Percentiles rank a stretch among this genome's conserved stretches.
These are phyloP conservation scores for Oophaga sylvatica DNA, from an alignment of 2,797 vertebrate species.

Conservation along the genomic window DNA sequence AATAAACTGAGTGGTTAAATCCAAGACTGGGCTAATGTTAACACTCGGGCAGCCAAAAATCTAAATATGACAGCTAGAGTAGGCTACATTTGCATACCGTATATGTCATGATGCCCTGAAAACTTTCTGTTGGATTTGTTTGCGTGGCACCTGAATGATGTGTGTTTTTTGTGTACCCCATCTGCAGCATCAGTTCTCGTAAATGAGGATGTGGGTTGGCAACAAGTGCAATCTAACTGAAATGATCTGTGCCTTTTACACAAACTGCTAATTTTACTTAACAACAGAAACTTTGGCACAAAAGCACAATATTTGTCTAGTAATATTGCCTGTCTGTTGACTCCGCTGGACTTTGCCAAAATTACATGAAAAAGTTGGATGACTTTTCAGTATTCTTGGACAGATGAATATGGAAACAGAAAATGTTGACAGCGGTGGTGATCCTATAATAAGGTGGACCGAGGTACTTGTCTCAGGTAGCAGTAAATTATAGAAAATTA, in stretches of 20 bases:
- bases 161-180: not conserved
- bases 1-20: not conserved
- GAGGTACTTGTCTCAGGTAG: slow-evolving; percentile 24
- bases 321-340: slow-evolving; percentile 23
- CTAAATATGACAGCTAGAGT: not conserved
- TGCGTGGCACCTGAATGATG: not conserved
- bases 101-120: not conserved
- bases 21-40: not conserved
- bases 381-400: slow-evolving; percentile 23
- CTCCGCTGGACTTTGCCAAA: not conserved
- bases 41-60: not conserved
- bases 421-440: slow-evolving; percentile 7
- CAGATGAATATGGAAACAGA: not conserved
- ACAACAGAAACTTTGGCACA: slow-evolving; percentile 5
- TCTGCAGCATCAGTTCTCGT: slow-evolving; percentile 15
- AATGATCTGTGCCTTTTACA: slow-evolving; percentile 13
- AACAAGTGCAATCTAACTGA: not conserved
- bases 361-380: slow-evolving; percentile 24
- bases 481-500: not conserved
- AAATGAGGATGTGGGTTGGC: slow-evolving; percentile 18
- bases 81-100: not conserved
- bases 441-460: not conserved
- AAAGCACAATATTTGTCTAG: slow-evolving; percentile 18
- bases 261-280: slow-evolving; percentile 24
- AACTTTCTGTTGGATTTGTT: not conserved